Evolutionary conservation across 2,888 invertebrate species (phyloP).

Genomic region (Thumatha senex): DNA sequence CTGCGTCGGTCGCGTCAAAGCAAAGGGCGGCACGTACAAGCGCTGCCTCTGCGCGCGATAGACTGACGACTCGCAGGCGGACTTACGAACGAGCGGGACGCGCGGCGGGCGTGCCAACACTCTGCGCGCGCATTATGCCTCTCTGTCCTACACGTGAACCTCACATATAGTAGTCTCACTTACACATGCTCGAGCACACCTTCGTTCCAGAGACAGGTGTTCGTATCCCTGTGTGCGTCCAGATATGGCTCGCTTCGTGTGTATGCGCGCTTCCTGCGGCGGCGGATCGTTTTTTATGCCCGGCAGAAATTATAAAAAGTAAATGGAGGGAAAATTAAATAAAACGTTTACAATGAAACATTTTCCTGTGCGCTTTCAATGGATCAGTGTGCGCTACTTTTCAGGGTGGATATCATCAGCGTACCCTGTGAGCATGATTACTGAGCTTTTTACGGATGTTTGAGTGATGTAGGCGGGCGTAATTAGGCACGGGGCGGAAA

Average conservation of each 20-base stretch:
- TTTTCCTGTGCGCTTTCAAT: slow-evolving; percentile 82
- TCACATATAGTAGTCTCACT: slow-evolving; percentile 57
- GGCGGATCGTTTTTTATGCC: slow-evolving; percentile 82
- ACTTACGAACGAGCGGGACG: slow-evolving; percentile 74
- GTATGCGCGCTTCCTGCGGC: slow-evolving; percentile 81
- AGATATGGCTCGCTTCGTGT: slow-evolving; percentile 52
- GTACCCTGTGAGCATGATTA: slow-evolving; percentile 58
- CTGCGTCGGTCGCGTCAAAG: slow-evolving; percentile 79
- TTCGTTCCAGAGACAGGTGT: slow-evolving; percentile 83
- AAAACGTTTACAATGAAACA: slow-evolving; percentile 83
- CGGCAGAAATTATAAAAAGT: slow-evolving; percentile 83
- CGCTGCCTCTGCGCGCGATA: slow-evolving; percentile 79
- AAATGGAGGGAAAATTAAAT: slow-evolving; percentile 84
- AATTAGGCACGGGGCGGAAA: slow-evolving; percentile 82
- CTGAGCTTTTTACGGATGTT: slow-evolving; percentile 74
- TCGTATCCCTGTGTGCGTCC: slow-evolving; percentile 75
- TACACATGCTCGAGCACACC: slow-evolving; percentile 75
- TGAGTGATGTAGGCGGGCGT: slow-evolving; percentile 80
- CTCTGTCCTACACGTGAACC: slow-evolving; percentile 56
- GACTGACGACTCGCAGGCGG: slow-evolving; percentile 69
- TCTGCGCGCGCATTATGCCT: slow-evolving; percentile 74
- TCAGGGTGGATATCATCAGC: slow-evolving; percentile 64
- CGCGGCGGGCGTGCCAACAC: slow-evolving; percentile 77
- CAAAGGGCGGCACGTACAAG: slow-evolving; percentile 73
- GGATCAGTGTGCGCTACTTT: slow-evolving; percentile 79